Evolutionary conservation across 2,888 invertebrate species (phyloP).

Genomic region (Chaitophorus viminalis): DNA sequence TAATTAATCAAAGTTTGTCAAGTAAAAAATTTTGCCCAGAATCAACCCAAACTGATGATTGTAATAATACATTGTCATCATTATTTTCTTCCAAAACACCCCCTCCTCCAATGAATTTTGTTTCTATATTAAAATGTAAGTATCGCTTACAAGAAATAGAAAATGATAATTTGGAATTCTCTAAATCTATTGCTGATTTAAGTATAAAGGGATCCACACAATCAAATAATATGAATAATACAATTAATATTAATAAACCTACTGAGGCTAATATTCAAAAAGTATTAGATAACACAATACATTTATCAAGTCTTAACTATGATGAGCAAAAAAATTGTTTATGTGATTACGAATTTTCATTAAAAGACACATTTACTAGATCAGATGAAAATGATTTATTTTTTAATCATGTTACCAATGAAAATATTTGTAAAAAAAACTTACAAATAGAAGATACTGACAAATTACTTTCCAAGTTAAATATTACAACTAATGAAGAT

Average conservation of each 20-base stretch:
- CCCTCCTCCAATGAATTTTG: slow-evolving; percentile 35
- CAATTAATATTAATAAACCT: background rate
- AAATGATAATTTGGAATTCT: background rate
- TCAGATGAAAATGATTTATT: background rate
- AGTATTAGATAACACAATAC: background rate
- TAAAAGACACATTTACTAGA: background rate
- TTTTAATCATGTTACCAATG: background rate
- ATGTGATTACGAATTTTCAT: background rate
- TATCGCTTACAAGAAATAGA: background rate
- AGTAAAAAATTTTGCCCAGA: slow-evolving; percentile 13
- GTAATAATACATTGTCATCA: background rate
- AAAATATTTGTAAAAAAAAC: slow-evolving; percentile 19
- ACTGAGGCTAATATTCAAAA: background rate
- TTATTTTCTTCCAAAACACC: background rate
- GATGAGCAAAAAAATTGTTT: slow-evolving; percentile 7
- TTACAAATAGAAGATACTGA: background rate
- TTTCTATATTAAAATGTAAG: slow-evolving; percentile 48
- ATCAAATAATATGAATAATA: background rate
- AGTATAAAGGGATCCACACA: background rate
- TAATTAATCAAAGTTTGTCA: background rate
- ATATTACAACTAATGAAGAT: slow-evolving; percentile 17
- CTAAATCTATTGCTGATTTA: background rate
- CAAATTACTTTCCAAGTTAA: background rate
- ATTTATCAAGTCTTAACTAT: background rate
- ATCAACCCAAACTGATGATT: slow-evolving; percentile 41